These are phyloP conservation scores for Florisuga fusca DNA, from an alignment of 2,797 vertebrate genomes.

Conservation along the genomic window DNA sequence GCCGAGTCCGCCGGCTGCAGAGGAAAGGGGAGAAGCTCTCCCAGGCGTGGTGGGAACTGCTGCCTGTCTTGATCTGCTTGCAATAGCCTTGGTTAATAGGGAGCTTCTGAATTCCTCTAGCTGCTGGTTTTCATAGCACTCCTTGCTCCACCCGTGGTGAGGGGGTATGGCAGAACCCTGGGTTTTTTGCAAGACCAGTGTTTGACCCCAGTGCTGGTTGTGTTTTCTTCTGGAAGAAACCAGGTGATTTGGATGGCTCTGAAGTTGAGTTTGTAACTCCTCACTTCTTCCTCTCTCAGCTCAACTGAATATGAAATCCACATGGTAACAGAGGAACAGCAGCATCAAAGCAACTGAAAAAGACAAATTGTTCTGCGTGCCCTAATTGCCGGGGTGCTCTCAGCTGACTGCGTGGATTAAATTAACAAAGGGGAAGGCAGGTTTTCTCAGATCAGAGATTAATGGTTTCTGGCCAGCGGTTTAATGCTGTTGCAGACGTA, in stretches of 20 bases:
- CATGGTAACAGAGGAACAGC: not conserved
- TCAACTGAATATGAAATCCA: not conserved
- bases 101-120: not conserved
- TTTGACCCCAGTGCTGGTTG: accelerated
- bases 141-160: accelerated
- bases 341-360: not conserved
- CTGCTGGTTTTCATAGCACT: not conserved
- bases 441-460: not conserved
- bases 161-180: not conserved
- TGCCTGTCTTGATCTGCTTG: not conserved
- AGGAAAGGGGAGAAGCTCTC: not conserved
- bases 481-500: not conserved
- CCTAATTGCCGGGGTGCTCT: not conserved
- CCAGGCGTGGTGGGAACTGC: accelerated
- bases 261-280: not conserved
- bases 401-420: not conserved
- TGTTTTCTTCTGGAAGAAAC: not conserved
- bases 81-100: not conserved
- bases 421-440: slow-evolving; percentile 1
- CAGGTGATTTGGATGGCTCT: not conserved
- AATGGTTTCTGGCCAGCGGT: not conserved
- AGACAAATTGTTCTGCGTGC: not conserved
- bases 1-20: accelerated
- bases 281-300: not conserved
- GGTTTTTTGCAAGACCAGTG: accelerated